phyloP scores from a whole-genome alignment of 2,113 vertebrate genomes.

The Eulemur rufifrons region DNA sequence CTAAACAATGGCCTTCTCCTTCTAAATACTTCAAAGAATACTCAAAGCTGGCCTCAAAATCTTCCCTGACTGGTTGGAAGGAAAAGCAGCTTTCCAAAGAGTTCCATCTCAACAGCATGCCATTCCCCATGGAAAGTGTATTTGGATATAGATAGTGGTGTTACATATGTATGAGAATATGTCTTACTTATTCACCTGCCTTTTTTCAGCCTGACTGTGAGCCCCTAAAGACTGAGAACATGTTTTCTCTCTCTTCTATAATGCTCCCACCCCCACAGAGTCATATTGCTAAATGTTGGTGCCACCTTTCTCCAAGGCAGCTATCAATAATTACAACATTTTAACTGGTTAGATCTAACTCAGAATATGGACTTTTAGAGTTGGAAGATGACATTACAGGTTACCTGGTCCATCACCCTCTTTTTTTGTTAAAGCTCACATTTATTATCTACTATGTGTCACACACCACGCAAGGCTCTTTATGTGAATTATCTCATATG shows the following conservation, averaged over 20 bases:
- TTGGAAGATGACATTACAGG: background rate
- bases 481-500: background rate
- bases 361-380: constrained; percentile 17
- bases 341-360: background rate
- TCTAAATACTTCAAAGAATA: constrained; percentile 36
- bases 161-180: constrained; percentile 79
- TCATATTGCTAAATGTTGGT: constrained; percentile 39
- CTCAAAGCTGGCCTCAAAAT: constrained; percentile 44
- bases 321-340: background rate
- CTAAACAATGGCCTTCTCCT: constrained; percentile 1
- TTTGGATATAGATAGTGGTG: constrained; percentile 74
- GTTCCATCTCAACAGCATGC: constrained; percentile 61
- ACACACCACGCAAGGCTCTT: background rate
- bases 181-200: constrained; percentile 78
- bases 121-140: constrained; percentile 69
- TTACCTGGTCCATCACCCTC: background rate
- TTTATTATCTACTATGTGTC: constrained; percentile 14
- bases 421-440: background rate
- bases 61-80: constrained; percentile 39
- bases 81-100: constrained; percentile 65
- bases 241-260: constrained; percentile 59
- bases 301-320: constrained; percentile 14
- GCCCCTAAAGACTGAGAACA: constrained; percentile 69
- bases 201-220: constrained; percentile 74
- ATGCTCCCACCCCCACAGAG: constrained; percentile 59